Percentiles rank a stretch among this genome's conserved stretches.
These are phyloP conservation scores for Melanocharis versteri DNA, from an alignment of 2,113 vertebrate species.

Conservation along the genomic window DNA sequence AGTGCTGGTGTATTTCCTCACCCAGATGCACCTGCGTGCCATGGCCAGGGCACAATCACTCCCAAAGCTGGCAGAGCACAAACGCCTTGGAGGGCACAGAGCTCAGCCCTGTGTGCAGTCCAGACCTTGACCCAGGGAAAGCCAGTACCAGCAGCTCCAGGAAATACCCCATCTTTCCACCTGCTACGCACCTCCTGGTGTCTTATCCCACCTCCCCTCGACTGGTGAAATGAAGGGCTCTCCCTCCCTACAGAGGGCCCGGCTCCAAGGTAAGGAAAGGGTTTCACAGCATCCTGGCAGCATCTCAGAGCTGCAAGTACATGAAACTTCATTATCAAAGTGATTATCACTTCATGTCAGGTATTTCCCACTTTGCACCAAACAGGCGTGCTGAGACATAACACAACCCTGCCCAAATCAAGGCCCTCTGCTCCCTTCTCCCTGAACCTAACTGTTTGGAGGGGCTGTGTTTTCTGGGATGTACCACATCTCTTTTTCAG, in stretches of 20 bases:
- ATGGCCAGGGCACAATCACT: fast-evolving
- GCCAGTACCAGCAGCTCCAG: not conserved
- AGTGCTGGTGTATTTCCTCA: not conserved
- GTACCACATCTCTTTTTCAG: not conserved
- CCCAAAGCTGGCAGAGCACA: not conserved
- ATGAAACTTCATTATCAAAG: not conserved
- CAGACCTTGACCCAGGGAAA: not conserved
- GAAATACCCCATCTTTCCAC: not conserved
- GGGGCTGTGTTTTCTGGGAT: not conserved
- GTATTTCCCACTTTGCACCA: not conserved
- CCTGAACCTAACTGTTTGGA: not conserved
- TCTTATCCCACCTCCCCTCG: not conserved
- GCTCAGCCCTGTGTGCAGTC: not conserved
- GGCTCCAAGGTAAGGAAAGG: not conserved
- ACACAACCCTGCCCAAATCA: not conserved
- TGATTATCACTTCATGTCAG: not conserved
- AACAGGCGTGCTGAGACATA: fast-evolving
- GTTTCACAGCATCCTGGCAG: not conserved
- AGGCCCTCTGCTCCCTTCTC: not conserved
- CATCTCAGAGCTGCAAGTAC: not conserved
- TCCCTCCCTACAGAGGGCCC: not conserved
- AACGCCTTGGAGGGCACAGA: not conserved
- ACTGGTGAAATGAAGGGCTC: not conserved
- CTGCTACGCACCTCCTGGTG: fast-evolving
- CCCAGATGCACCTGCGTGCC: fast-evolving